Base-by-base conservation (phyloP, 1,140 invertebrate genomes). In the Zaprionus nigranus region DNA sequence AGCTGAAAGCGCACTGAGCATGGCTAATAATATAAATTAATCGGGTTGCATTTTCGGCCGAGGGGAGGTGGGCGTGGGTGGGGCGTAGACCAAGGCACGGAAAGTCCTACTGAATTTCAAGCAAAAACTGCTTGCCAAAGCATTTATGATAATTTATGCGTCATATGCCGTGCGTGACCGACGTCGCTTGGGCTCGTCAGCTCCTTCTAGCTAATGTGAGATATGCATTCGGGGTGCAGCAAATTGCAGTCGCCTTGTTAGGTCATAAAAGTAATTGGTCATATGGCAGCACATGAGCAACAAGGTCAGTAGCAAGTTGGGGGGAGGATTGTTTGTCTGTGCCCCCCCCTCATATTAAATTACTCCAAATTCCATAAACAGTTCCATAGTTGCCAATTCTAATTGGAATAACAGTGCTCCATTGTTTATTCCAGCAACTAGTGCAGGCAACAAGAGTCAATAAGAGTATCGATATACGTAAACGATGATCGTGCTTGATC, bases 101-200 rank as follows among this genome's bases (percentile, higher is more conserved):
- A 73, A 62, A 17, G 56, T 46, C 4, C 20, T 51, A 53, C 36
- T 62, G 57, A 67, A 59, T 40, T 62, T 69, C 43, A 54, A 22
- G 58, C 30, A 61, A 70, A 64, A 67, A 69, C 72, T 77, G 65
- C 75, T 88, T 73, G 64, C 63, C 59, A 65, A 78, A 84, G 79
- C 78, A 81, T 84, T 88, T 84, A 84, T 84, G 81, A 84, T 87
- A 87, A 87, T 84, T 84, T 88, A 87, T 87, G 80, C 85, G 77
- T 68, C 62, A 66, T 38, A 74, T 36, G 30, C 63, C 54, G 78
- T 88, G 85, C 84, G 84, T 84, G 81, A 81, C 83, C 65, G 54
- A 60, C 26, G 60, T 20, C 13, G 53, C 26, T 26, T 56, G 22
- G 22, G 46, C 43, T 54, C 61, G 53, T 56, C 56, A 34, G 60